These are phyloP conservation scores for Phortica okadai DNA, from an alignment of 2,888 invertebrate species.

Conservation along the genomic window DNA sequence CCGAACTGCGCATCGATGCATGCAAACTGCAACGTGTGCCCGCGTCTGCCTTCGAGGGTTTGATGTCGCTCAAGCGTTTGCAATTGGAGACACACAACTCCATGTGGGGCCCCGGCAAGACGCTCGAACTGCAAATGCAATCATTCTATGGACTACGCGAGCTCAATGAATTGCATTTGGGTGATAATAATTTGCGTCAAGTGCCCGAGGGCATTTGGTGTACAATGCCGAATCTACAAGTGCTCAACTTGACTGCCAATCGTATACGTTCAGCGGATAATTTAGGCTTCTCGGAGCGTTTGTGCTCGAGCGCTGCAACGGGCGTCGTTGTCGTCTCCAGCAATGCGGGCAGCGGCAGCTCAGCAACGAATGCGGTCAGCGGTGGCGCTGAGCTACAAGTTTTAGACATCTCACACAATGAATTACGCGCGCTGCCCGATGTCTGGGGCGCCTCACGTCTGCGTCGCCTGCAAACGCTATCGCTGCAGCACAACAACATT, in stretches of 20 bases:
- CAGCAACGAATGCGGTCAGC: constrained; percentile 78
- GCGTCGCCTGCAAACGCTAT: constrained; percentile 86
- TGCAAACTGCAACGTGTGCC: constrained; percentile 89
- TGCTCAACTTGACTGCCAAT: constrained; percentile 90
- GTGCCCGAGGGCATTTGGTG: constrained; percentile 89
- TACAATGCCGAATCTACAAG: constrained; percentile 86
- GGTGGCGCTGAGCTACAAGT: constrained; percentile 83
- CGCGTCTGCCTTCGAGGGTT: constrained; percentile 86
- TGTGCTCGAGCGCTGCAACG: constrained; percentile 63
- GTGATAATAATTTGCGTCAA: constrained; percentile 89
- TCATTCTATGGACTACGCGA: constrained; percentile 88
- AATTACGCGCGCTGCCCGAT: constrained; percentile 84
- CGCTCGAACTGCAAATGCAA: constrained; percentile 84
- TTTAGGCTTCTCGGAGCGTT: constrained; percentile 81
- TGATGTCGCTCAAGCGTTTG: constrained; percentile 87
- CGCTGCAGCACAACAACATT: constrained; percentile 90
- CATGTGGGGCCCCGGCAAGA: constrained; percentile 86
- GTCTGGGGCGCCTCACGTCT: constrained; percentile 86
- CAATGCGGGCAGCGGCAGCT: constrained; percentile 77
- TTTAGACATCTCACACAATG: constrained; percentile 89
- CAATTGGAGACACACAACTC: constrained; percentile 87
- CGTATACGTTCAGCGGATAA: constrained; percentile 86
- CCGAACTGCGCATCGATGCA: constrained; percentile 85
- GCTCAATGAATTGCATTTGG: constrained; percentile 86
- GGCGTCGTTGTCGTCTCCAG: constrained; percentile 65